Conservation (phyloP, 2,113 vertebrate genomes). For the Podarcis raffonei region DNA sequence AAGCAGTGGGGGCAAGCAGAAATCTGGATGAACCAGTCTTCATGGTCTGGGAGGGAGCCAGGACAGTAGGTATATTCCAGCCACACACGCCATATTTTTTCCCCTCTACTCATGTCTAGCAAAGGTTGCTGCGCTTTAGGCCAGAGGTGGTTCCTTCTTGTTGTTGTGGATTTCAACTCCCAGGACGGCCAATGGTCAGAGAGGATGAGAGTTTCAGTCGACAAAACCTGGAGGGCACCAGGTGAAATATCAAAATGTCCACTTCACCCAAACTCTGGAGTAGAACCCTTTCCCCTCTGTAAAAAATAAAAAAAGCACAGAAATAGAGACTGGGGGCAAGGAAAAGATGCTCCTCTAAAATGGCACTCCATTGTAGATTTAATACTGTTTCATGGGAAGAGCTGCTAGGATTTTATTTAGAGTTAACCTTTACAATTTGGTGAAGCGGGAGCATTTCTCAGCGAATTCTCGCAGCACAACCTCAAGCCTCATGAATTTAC, state of each 20-base stretch:
- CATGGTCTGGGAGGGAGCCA: too few relatives aligned
- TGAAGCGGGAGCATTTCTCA: constrained; percentile 35
- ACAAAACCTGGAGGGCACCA: background rate
- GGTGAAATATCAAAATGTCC: background rate
- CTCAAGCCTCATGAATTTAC: constrained; percentile 32
- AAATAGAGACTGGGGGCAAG: background rate
- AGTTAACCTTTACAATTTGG: constrained; percentile 6
- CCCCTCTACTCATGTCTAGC: too few relatives aligned
- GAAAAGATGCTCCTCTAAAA: background rate
- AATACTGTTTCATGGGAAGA: background rate
- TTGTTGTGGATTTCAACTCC: too few relatives aligned
- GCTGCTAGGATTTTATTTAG: background rate
- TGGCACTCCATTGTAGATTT: background rate
- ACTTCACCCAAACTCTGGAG: background rate
- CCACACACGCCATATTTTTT: too few relatives aligned
- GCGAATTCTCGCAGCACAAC: background rate
- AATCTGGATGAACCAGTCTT: too few relatives aligned
- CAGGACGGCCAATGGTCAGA: too few relatives aligned
- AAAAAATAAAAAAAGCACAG: background rate
- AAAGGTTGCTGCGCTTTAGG: background rate
- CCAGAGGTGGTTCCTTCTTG: too few relatives aligned
- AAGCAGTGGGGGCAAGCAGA: too few relatives aligned
- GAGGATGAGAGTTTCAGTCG: too few relatives aligned
- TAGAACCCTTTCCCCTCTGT: background rate
- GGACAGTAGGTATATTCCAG: background rate